Evolutionary conservation across 2,888 invertebrate genomes (phyloP).

Genomic region (Meteorus colon): DNA sequence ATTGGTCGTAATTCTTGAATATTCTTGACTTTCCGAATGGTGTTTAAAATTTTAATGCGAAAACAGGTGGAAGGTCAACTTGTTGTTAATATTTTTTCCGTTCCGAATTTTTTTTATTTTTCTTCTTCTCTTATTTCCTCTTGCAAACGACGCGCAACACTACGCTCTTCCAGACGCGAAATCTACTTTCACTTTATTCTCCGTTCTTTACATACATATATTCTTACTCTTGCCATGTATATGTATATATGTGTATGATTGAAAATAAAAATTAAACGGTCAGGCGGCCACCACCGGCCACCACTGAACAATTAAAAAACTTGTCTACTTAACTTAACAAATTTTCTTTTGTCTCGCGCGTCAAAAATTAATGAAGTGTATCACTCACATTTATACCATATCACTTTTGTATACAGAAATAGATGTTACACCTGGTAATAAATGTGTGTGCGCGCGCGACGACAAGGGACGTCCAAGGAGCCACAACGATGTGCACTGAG

Average conservation of each 20-base stretch:
- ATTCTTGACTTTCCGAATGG: neutral
- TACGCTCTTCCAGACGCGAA: conserved; percentile 4
- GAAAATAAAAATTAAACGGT: conserved; percentile 21
- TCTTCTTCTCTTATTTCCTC: neutral
- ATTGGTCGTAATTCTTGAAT: neutral
- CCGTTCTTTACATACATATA: conserved; percentile 4
- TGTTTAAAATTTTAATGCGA: neutral
- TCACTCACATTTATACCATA: conserved; percentile 1
- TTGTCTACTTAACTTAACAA: neutral
- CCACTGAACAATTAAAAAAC: neutral
- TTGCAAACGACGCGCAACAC: neutral
- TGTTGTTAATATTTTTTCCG: neutral
- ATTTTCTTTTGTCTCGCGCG: neutral
- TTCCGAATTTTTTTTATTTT: neutral
- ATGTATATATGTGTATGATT: neutral
- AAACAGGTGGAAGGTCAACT: conserved; percentile 18
- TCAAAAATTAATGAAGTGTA: neutral
- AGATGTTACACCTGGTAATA: neutral
- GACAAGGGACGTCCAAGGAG: neutral
- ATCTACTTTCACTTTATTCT: conserved; percentile 34
- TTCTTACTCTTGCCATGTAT: neutral
- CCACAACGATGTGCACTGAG: conserved; percentile 18
- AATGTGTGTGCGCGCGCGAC: neutral
- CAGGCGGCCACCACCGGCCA: conserved; percentile 31
- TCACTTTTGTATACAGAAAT: neutral